A percentile compares a stretch with the other conserved stretches of the same genome.
phyloP scores from a whole-genome alignment of 2,113 vertebrate species.

The Fulmarus glacialis region DNA sequence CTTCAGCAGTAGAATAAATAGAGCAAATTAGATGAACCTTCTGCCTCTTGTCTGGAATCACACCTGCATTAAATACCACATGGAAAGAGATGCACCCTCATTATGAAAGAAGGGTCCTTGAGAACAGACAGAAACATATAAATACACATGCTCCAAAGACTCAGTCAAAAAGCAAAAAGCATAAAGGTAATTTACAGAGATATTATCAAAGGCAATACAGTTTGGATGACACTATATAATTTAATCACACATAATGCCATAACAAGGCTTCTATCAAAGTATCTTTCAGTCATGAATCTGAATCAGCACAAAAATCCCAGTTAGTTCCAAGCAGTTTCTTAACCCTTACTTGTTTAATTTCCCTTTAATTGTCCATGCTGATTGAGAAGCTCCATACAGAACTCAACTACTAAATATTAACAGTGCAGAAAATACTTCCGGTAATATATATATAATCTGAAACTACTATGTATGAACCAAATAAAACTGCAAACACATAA shows the following conservation, averaged over 20 bases:
- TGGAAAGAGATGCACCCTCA: neutral
- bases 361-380: neutral
- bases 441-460: neutral
- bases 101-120: neutral
- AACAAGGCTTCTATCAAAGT: neutral
- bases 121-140: neutral
- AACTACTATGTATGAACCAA: neutral
- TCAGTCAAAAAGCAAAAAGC: neutral
- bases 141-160: neutral
- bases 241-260: neutral
- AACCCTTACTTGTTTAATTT: neutral
- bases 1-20: neutral
- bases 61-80: neutral
- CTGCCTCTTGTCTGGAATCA: neutral
- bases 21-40: neutral
- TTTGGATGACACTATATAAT: neutral
- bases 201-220: neutral
- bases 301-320: neutral
- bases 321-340: neutral
- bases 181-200: neutral
- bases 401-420: neutral
- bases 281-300: neutral
- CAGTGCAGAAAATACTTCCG: neutral
- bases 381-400: neutral
- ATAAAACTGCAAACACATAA: neutral